Percentiles rank a stretch among this genome's conserved stretches.
phyloP scores from a whole-genome alignment of 2,797 vertebrate genomes.

The Xiphorhynchus erythropygius region DNA sequence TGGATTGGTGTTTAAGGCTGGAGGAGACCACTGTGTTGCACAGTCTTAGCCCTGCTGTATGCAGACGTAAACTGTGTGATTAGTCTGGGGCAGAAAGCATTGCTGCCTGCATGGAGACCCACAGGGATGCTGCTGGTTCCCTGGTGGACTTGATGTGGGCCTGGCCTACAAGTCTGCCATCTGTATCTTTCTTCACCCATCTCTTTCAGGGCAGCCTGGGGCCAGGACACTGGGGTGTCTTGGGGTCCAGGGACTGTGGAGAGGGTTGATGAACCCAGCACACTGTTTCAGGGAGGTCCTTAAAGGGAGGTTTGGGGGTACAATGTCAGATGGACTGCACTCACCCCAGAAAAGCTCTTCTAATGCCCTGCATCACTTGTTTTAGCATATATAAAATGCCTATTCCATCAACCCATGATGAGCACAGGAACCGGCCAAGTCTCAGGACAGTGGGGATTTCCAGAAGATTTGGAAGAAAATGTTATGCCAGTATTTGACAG shows the following conservation, averaged over 20 bases:
- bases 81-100: not conserved
- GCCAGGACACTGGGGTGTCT: not conserved
- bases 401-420: not conserved
- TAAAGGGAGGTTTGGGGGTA: not conserved
- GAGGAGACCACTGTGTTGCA: not conserved
- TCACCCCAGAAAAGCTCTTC: not conserved
- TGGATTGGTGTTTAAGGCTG: not conserved
- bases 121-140: not conserved
- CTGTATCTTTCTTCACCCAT: not conserved
- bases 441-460: conserved; percentile 25
- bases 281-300: not conserved
- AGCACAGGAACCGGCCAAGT: not conserved
- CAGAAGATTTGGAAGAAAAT: conserved; percentile 32
- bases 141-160: not conserved
- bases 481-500: conserved; percentile 14
- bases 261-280: not conserved
- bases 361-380: not conserved
- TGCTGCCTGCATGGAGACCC: not conserved
- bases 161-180: not conserved
- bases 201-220: not conserved
- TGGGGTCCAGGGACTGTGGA: rapidly evolving
- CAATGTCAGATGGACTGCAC: not conserved
- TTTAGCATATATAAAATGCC: not conserved
- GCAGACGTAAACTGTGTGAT: not conserved
- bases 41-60: not conserved